A percentile compares a stretch with the other conserved stretches of the same genome.
Evolutionary conservation across 2,888 invertebrate genomes (phyloP).

Genomic region (Scaptomyza flava): DNA sequence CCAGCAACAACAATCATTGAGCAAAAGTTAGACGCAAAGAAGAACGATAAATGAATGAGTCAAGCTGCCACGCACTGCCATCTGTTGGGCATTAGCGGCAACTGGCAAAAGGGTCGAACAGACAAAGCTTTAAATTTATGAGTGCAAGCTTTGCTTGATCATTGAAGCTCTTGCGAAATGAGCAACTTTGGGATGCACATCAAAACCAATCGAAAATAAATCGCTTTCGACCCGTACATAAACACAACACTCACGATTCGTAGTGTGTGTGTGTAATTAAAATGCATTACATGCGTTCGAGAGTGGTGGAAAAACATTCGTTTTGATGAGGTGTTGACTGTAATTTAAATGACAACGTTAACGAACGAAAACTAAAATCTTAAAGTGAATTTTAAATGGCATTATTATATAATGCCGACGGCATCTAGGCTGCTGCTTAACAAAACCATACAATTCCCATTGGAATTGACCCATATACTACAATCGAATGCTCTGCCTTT

Average conservation of each 20-base stretch:
- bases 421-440: conserved; percentile 31
- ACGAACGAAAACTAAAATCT: conserved; percentile 10
- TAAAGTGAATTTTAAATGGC: conserved; percentile 47
- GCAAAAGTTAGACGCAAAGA: conserved; percentile 44
- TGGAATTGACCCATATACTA: conserved; percentile 84
- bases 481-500: conserved; percentile 47
- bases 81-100: conserved; percentile 64
- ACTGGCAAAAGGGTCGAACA: conserved; percentile 42
- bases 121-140: conserved; percentile 43
- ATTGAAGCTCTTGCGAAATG: conserved; percentile 24
- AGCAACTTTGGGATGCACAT: too few relatives aligned
- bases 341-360: conserved; percentile 69
- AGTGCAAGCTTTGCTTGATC: conserved; percentile 64
- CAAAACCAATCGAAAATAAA: conserved; percentile 31
- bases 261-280: conserved; percentile 40
- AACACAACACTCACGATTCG: neutral
- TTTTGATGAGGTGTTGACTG: conserved; percentile 78
- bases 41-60: conserved; percentile 41
- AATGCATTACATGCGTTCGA: conserved; percentile 54
- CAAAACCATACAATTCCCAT: conserved; percentile 77
- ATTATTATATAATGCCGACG: conserved; percentile 64
- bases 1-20: conserved; percentile 8
- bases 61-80: conserved; percentile 45
- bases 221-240: conserved; percentile 16
- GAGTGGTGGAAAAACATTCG: conserved; percentile 71